phyloP scores from a whole-genome alignment of 1,140 invertebrate species.

The Drosophila mayri region DNA sequence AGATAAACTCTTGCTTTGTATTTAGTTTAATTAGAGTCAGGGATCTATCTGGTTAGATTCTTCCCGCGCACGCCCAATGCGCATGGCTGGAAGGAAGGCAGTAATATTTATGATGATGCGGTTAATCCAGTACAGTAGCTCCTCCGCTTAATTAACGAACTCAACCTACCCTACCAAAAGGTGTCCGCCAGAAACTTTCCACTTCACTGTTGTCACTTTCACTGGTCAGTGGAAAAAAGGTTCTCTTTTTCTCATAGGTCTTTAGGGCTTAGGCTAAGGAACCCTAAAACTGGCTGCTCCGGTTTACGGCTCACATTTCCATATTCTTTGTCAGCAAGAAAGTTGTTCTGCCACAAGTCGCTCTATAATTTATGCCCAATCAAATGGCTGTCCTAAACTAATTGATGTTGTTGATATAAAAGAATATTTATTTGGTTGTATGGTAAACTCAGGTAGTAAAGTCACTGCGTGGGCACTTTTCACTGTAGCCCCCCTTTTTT shows the following conservation, averaged over 20 bases:
- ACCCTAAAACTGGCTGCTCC: constrained; percentile 35
- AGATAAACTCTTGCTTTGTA: constrained; percentile 66
- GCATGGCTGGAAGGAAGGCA: constrained; percentile 32
- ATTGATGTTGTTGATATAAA: constrained; percentile 4
- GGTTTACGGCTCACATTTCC: constrained; percentile 33
- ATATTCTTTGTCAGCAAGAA: constrained; percentile 43
- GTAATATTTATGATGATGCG: constrained; percentile 15
- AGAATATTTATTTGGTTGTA: not conserved
- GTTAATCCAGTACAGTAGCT: constrained; percentile 39
- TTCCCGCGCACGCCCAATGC: constrained; percentile 30
- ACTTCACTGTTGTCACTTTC: constrained; percentile 66
- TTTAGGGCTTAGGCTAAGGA: constrained; percentile 12
- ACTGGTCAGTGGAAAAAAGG: constrained; percentile 24
- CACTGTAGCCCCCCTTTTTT: constrained; percentile 22
- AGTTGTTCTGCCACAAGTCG: constrained; percentile 9
- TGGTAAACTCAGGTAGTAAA: constrained; percentile 3
- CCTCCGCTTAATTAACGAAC: constrained; percentile 12
- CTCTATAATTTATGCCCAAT: constrained; percentile 18
- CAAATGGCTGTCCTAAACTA: constrained; percentile 7
- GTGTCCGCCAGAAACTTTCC: constrained; percentile 54
- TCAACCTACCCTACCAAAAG: constrained; percentile 53
- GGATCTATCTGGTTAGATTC: constrained; percentile 8
- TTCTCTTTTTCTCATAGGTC: constrained; percentile 12
- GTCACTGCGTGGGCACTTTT: constrained; percentile 24
- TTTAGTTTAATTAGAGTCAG: constrained; percentile 57